phyloP scores from a whole-genome alignment of 1,140 invertebrate species.

The Cherax quadricarinatus region DNA sequence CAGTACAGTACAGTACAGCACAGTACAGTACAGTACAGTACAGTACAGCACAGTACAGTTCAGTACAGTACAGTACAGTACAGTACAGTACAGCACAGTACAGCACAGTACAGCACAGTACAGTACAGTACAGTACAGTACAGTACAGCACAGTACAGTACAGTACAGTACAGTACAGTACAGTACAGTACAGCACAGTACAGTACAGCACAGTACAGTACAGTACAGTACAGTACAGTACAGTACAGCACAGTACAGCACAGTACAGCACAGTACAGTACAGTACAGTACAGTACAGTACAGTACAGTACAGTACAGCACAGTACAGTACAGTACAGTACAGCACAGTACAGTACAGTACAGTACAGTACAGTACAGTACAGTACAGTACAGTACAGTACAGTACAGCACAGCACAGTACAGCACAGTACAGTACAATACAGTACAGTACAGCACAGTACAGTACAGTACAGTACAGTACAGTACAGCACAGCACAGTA shows the following conservation, averaged over 20 bases:
- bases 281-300: conserved; percentile 74
- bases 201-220: conserved; percentile 73
- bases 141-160: conserved; percentile 73
- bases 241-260: conserved; percentile 67
- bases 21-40: conserved; percentile 23
- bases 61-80: conserved; percentile 63
- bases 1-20: conserved; percentile 24
- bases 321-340: conserved; percentile 73
- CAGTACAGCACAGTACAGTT: neutral
- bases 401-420: neutral
- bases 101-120: conserved; percentile 62
- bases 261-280: conserved; percentile 66
- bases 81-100: conserved; percentile 63
- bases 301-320: conserved; percentile 71
- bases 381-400: conserved; percentile 14
- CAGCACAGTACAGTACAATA: conserved; percentile 71
- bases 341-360: conserved; percentile 72
- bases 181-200: conserved; percentile 72
- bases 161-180: conserved; percentile 73
- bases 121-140: conserved; percentile 72
- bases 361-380: conserved; percentile 13
- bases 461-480: conserved; percentile 74
- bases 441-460: conserved; percentile 74
- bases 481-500: conserved; percentile 73
- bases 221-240: conserved; percentile 26